Percentiles rank a stretch among this genome's conserved stretches.
Conservation (phyloP, 2,113 vertebrate genomes). For the Xenopus tropicalis region DNA sequence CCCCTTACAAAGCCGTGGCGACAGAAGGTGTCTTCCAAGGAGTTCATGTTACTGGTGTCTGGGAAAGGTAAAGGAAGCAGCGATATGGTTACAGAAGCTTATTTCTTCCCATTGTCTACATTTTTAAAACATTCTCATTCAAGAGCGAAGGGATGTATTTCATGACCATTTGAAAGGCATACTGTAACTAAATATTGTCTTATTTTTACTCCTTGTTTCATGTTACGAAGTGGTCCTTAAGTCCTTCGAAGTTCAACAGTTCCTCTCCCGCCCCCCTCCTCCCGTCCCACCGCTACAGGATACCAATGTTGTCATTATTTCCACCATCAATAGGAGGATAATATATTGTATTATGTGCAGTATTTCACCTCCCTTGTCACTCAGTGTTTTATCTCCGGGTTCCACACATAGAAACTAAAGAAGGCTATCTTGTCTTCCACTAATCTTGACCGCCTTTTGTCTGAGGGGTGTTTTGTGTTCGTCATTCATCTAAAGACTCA, state of each 20-base stretch:
- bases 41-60: conserved; percentile 88
- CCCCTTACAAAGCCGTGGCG: conserved; percentile 72
- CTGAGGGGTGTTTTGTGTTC: conserved; percentile 84
- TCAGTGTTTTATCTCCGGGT: conserved; percentile 76
- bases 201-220: conserved; percentile 86
- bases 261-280: conserved; percentile 37
- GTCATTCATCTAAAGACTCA: conserved; percentile 85
- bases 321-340: conserved; percentile 78
- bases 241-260: conserved; percentile 69
- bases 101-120: conserved; percentile 86
- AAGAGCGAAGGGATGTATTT: conserved; percentile 80
- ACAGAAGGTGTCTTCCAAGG: conserved; percentile 98
- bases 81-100: conserved; percentile 84
- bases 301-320: conserved; percentile 72
- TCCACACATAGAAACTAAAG: conserved; percentile 80
- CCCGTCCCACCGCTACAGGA: conserved; percentile 65
- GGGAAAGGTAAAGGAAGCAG: conserved; percentile 74
- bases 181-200: conserved; percentile 93
- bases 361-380: conserved; percentile 70
- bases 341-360: conserved; percentile 75
- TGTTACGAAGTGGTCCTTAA: conserved; percentile 84
- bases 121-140: conserved; percentile 82
- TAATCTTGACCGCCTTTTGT: conserved; percentile 87
- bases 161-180: conserved; percentile 80
- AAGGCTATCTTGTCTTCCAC: conserved; percentile 79